Base-by-base conservation (phyloP, 2,113 vertebrate species). In the Alethe diademata region DNA sequence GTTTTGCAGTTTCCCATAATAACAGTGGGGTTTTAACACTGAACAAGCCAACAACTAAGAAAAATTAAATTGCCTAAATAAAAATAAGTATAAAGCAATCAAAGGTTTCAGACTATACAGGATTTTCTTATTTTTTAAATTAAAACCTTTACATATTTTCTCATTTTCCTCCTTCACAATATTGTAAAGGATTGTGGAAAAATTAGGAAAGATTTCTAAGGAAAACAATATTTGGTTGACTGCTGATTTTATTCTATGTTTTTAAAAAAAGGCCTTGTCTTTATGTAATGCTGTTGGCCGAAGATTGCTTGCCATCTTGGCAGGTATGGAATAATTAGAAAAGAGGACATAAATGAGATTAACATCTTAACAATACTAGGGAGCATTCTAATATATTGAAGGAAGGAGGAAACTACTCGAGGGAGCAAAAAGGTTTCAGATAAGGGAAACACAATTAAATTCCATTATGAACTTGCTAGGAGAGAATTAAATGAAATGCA, bases 401-500 rank as follows among this genome's bases (percentile, higher is more conserved):
- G 43, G 78, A 93, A 87, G 65, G 4, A 84, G 58, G 66, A 87
- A 81, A 92, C 24, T 89, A 23, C 35, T 91, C 13, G 58, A 89
- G 53, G 50, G 87, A 95, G 31, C 65, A 92, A 62, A 97, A 95
- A 96, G n/a, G 78, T 96, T 96, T 73, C 50, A 96, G 88, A 94
- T 90, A 97, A 97, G 94, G 88, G 82, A 93, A 95, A 95, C 38
- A 69, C 9, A 43, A 95, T 97, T 97, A 95, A 97, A 91, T 96
- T 97, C 51, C 53, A 91, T 93, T 96, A 94, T 79, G 83, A 61
- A 51, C 47, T 85, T 96, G 35, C n/a, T 36, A 92, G 50, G 43
- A 65, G 88, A 83, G 53, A 90, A 94, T 86, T 73, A 90, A 92
- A 78, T 84, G 20, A 94, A 95, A 89, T 71, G 18, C 15, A 29